Evolutionary conservation across 1,140 invertebrate genomes (phyloP).

Genomic region (Drosophila lacteicornis): DNA sequence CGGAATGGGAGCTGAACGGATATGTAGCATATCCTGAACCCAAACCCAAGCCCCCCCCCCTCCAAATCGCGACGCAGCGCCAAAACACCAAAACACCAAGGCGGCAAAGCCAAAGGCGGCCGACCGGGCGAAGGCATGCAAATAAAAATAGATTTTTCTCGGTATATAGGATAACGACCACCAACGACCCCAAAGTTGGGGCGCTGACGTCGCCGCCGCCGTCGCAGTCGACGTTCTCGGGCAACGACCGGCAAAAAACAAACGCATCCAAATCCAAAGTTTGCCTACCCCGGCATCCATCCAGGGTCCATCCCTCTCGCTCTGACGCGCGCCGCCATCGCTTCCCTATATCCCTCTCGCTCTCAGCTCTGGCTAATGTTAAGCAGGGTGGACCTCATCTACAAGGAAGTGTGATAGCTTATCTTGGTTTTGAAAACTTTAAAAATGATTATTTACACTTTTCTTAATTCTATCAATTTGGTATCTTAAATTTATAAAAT

Average conservation of each 20-base stretch:
- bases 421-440: too few species aligned
- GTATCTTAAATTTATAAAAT: too few species aligned
- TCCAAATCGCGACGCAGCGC: not conserved
- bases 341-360: conserved; percentile 28
- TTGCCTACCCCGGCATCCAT: conserved; percentile 36
- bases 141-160: conserved; percentile 85
- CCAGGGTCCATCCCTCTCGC: not conserved
- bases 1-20: not conserved
- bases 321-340: not conserved
- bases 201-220: conserved; percentile 16
- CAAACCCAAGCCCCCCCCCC: not conserved
- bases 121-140: conserved; percentile 42
- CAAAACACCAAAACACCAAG: conserved; percentile 8
- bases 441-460: too few species aligned
- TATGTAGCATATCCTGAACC: conserved; percentile 3
- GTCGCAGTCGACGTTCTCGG: conserved; percentile 34
- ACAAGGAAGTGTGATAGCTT: not conserved
- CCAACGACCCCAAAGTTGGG: conserved; percentile 80
- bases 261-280: conserved; percentile 48
- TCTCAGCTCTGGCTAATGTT: conserved; percentile 16
- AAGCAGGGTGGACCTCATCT: conserved; percentile 17
- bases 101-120: conserved; percentile 27
- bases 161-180: conserved; percentile 85
- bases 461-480: too few species aligned
- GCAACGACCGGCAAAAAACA: conserved; percentile 75